These are phyloP conservation scores for Antigone vipio DNA, from an alignment of 2,113 vertebrate species.

Conservation along the genomic window DNA sequence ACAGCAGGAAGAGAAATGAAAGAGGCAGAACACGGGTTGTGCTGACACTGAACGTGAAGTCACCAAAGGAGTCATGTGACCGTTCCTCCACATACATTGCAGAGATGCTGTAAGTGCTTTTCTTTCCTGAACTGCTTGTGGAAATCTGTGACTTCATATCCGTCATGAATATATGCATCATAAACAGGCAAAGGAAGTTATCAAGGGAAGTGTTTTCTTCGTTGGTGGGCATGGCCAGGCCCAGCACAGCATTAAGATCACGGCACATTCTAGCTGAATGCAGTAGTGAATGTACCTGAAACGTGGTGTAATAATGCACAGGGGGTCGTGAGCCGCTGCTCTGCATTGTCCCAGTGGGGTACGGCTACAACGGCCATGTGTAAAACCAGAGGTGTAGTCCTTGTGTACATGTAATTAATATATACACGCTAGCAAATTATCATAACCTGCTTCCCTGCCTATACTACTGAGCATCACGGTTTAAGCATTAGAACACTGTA, in stretches of 20 bases:
- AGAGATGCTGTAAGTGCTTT: neutral
- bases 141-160: neutral
- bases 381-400: neutral
- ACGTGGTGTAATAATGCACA: accelerated
- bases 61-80: neutral
- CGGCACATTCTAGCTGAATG: accelerated
- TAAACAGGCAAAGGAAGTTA: accelerated
- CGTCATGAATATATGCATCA: neutral
- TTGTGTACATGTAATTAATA: accelerated
- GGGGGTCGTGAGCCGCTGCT: neutral
- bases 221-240: neutral
- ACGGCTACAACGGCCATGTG: accelerated
- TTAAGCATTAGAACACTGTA: neutral
- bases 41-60: accelerated
- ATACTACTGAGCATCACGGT: accelerated
- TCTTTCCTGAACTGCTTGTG: accelerated
- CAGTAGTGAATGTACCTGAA: neutral
- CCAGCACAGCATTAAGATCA: neutral
- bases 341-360: neutral
- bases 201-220: neutral
- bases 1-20: neutral
- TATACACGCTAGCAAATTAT: accelerated
- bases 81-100: neutral
- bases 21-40: neutral
- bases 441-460: accelerated